Evolutionary conservation across 2,113 vertebrate species (phyloP).

Genomic region (Pteronura brasiliensis): DNA sequence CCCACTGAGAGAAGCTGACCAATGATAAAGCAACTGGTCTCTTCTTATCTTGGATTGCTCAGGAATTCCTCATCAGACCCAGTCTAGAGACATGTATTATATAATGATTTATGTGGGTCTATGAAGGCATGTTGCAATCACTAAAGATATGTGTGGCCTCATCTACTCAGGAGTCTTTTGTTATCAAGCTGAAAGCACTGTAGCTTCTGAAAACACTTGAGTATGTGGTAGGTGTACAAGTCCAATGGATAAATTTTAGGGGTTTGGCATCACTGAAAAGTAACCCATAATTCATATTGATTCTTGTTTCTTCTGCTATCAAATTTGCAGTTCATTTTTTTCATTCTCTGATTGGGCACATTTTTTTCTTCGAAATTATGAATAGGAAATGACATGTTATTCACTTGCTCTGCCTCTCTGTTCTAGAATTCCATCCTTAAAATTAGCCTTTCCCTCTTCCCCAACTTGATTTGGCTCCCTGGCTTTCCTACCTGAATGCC

Average conservation of each 20-base stretch:
- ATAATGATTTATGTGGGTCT: background rate
- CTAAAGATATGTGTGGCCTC: background rate
- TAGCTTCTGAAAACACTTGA: background rate
- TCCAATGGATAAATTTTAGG: background rate
- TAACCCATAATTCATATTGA: background rate
- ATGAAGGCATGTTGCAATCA: background rate
- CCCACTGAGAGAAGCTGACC: background rate
- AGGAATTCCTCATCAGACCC: background rate
- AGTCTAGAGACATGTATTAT: background rate
- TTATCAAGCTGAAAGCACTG: background rate
- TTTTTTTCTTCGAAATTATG: background rate
- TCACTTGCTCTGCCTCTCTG: background rate
- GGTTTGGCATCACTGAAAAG: background rate
- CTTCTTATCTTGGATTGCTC: background rate
- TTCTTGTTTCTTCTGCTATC: background rate
- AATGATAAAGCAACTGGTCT: background rate
- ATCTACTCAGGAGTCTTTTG: background rate
- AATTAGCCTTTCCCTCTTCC: background rate
- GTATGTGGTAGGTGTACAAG: fast-evolving
- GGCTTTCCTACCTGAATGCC: background rate
- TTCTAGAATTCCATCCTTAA: background rate
- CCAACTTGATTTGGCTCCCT: background rate
- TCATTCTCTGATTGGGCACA: background rate
- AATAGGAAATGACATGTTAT: background rate
- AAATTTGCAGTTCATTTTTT: background rate